phyloP scores from a whole-genome alignment of 2,797 vertebrate species.

The Hybognathus amarus region DNA sequence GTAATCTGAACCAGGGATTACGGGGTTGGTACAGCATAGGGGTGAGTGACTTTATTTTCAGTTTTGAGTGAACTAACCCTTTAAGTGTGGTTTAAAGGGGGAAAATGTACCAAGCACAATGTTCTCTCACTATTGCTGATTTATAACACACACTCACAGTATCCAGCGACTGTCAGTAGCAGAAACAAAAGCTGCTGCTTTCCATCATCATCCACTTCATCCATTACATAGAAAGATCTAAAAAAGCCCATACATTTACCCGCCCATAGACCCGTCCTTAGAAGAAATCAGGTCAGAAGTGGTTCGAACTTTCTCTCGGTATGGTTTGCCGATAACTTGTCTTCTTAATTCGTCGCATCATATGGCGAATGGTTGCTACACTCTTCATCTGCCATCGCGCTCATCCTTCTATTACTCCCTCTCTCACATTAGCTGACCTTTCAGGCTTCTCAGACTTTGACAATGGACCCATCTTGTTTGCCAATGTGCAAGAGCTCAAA shows the following conservation, averaged over 20 bases:
- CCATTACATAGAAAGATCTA: neutral
- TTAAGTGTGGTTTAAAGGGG: no score
- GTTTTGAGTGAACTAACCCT: no score
- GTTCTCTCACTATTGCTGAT: no score
- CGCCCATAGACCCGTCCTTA: no score
- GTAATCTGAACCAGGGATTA: no score
- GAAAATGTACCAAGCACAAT: no score
- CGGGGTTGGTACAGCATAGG: no score
- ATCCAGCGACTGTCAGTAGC: no score
- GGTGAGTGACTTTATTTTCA: no score
- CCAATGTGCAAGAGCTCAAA: slow-evolving; percentile 36
- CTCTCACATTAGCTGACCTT: slow-evolving; percentile 58
- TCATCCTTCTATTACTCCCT: slow-evolving; percentile 29
- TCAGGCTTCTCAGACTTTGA: slow-evolving; percentile 48
- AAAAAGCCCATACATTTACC: neutral
- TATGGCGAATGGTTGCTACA: slow-evolving; percentile 33
- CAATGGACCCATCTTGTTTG: slow-evolving; percentile 58
- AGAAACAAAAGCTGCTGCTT: no score
- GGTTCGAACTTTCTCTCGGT: neutral
- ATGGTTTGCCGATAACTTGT: neutral
- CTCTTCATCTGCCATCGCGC: slow-evolving; percentile 33
- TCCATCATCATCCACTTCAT: no score
- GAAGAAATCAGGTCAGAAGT: neutral
- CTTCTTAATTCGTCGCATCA: slow-evolving; percentile 34
- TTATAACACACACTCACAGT: no score